A percentile compares a stretch with the other conserved stretches of the same genome.
phyloP scores from a whole-genome alignment of 2,113 vertebrate species.

The Rhinolophus sinicus region DNA sequence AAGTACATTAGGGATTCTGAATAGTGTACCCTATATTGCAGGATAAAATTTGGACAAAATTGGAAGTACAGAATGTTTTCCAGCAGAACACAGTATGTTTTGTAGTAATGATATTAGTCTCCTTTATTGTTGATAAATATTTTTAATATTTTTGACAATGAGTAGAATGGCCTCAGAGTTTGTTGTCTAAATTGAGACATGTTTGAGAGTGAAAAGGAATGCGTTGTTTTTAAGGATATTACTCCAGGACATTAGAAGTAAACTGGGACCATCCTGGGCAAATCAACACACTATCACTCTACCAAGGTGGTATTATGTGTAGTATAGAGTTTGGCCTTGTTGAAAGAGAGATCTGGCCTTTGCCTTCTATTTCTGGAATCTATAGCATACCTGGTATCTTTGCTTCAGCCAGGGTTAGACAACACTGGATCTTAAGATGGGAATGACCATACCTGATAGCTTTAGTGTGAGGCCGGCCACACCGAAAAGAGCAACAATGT shows the following conservation, averaged over 20 bases:
- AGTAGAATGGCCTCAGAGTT: neutral
- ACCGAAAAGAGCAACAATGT: neutral
- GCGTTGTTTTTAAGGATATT: neutral
- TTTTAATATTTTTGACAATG: neutral
- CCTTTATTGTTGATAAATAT: neutral
- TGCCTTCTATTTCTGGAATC: neutral
- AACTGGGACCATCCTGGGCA: neutral
- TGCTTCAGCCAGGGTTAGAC: neutral
- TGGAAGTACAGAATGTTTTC: neutral
- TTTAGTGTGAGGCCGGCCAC: neutral
- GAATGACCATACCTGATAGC: neutral
- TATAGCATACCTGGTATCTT: neutral
- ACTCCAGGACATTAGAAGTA: neutral
- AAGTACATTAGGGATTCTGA: constrained; percentile 11
- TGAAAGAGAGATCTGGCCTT: neutral
- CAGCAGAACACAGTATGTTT: neutral
- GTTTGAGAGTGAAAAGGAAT: neutral
- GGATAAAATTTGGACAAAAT: neutral
- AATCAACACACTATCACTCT: neutral
- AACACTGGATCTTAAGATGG: neutral
- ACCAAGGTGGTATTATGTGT: neutral
- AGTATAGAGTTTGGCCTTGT: neutral
- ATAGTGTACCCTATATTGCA: neutral
- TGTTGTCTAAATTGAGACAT: neutral
- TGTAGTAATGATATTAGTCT: neutral